Evolutionary conservation across 2,113 vertebrate genomes (phyloP).

Genomic region (Cyprinodon brontotheroides): DNA sequence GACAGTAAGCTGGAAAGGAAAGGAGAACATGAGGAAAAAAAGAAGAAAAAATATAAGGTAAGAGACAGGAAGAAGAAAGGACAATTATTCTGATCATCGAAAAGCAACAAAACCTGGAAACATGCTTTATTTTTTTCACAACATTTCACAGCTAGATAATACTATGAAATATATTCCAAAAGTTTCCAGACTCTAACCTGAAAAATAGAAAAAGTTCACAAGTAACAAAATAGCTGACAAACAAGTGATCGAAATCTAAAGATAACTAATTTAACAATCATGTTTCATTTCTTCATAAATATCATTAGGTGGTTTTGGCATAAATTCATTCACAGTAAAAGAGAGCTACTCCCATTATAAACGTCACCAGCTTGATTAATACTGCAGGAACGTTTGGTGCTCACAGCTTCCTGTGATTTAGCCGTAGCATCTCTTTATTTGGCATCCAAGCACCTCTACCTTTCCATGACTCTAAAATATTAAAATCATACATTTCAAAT

Average conservation of each 20-base stretch:
- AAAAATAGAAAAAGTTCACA: too few relatives aligned
- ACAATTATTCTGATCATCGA: background rate
- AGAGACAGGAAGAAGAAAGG: too few relatives aligned
- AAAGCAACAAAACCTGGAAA: background rate
- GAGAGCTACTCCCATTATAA: slow-evolving; percentile 57
- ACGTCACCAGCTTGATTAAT: slow-evolving; percentile 58
- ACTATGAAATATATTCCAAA: background rate
- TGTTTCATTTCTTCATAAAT: slow-evolving; percentile 6
- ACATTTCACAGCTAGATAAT: background rate
- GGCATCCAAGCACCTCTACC: slow-evolving; percentile 28
- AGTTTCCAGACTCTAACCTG: background rate
- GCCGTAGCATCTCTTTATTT: slow-evolving; percentile 46
- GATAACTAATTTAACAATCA: background rate
- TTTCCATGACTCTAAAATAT: slow-evolving; percentile 15
- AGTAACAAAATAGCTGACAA: too few relatives aligned
- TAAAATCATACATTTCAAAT: slow-evolving; percentile 33
- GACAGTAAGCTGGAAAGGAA: too few relatives aligned
- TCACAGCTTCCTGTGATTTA: slow-evolving; percentile 53
- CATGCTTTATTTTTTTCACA: background rate
- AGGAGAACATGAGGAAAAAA: too few relatives aligned
- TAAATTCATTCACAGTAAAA: slow-evolving; percentile 32
- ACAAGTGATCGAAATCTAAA: background rate
- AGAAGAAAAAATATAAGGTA: too few relatives aligned
- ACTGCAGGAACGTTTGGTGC: slow-evolving; percentile 67
- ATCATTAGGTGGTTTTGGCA: slow-evolving; percentile 30